A percentile compares a stretch with the other conserved stretches of the same genome.
Conservation (phyloP, 2,888 invertebrate species). For the Maniola hyperantus region DNA sequence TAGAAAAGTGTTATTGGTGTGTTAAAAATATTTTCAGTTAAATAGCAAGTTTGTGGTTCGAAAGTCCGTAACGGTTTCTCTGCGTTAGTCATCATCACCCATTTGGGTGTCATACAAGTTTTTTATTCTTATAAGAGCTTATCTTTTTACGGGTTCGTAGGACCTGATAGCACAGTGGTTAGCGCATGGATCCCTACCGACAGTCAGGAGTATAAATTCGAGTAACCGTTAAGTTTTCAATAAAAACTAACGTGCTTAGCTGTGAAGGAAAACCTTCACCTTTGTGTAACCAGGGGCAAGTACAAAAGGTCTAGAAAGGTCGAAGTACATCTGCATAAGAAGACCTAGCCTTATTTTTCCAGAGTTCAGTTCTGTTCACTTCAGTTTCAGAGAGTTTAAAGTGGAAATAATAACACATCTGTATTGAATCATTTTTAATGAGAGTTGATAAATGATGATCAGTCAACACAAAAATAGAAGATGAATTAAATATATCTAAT, state of each 20-base stretch:
- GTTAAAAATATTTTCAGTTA: conserved; percentile 5
- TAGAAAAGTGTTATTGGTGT: conserved; percentile 9
- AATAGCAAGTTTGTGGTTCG: conserved; percentile 44
- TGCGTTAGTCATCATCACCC: conserved; percentile 72
- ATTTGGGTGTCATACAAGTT: conserved; percentile 53
- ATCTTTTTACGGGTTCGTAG: conserved; percentile 34
- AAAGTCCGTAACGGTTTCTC: conserved; percentile 64
- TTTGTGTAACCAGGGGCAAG: neutral
- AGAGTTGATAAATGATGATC: too few relatives aligned
- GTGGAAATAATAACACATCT: too few relatives aligned
- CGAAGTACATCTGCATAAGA: too few relatives aligned
- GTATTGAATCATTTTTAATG: too few relatives aligned
- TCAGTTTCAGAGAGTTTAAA: too few relatives aligned
- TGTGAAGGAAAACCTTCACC: neutral
- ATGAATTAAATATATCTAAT: too few relatives aligned
- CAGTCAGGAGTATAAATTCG: neutral
- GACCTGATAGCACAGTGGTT: neutral
- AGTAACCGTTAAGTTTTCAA: neutral
- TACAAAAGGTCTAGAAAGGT: neutral
- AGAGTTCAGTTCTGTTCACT: too few relatives aligned
- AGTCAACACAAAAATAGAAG: neutral
- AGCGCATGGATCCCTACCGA: neutral
- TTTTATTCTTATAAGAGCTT: conserved; percentile 37
- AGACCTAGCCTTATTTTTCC: too few relatives aligned
- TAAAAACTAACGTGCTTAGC: neutral